Percentiles rank a stretch among this genome's conserved stretches.
phyloP scores from a whole-genome alignment of 1,140 invertebrate species.

The Odontomachus brunneus region DNA sequence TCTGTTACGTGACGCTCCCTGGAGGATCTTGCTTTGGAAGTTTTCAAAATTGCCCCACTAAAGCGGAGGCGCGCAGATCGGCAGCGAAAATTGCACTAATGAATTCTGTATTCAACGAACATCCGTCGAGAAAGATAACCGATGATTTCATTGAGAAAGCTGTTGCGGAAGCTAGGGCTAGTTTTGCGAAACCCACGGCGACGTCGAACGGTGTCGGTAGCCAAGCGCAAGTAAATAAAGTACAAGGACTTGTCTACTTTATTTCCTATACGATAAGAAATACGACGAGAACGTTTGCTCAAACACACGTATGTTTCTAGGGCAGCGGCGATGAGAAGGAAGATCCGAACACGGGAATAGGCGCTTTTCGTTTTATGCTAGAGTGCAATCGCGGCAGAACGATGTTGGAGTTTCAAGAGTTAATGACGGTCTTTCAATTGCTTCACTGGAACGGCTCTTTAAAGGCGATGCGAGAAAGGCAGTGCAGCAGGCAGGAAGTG shows the following conservation, averaged over 20 bases:
- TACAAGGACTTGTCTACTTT: background rate
- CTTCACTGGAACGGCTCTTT: conserved; percentile 98
- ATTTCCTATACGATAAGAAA: background rate
- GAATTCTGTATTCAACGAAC: conserved; percentile 99
- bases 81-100: conserved; percentile 98
- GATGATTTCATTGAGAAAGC: conserved; percentile 98
- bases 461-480: conserved; percentile 95
- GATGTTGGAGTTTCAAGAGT: conserved; percentile 98
- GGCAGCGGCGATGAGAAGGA: conserved; percentile 88
- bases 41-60: conserved; percentile 97
- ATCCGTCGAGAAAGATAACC: conserved; percentile 96
- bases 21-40: conserved; percentile 98
- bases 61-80: conserved; percentile 96
- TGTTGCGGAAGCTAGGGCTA: conserved; percentile 93
- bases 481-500: conserved; percentile 97
- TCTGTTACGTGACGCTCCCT: conserved; percentile 97
- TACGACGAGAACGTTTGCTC: background rate
- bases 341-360: conserved; percentile 94
- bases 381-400: conserved; percentile 96
- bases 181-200: conserved; percentile 85
- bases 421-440: conserved; percentile 98
- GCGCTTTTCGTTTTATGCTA: conserved; percentile 97
- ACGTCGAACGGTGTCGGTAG: conserved; percentile 79
- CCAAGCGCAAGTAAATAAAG: conserved; percentile 75
- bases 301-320: conserved; percentile 65